Conservation (phyloP, 1,140 invertebrate genomes). For the Microplitis demolitor region DNA sequence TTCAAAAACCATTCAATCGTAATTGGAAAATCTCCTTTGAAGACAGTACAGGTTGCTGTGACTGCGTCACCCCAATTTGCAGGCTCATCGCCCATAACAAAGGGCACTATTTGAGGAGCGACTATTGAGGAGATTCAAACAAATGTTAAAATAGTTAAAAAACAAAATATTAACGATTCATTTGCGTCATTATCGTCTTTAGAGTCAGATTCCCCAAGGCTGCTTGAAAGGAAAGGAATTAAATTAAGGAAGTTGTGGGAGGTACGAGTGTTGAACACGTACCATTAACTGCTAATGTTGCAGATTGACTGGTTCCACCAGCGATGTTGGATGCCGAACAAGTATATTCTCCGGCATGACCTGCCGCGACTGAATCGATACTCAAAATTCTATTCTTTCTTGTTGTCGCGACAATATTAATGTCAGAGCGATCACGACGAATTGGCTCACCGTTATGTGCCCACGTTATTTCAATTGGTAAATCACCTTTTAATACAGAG, state of each 20-base stretch:
- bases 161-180: not conserved
- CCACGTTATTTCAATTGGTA: constrained; percentile 70
- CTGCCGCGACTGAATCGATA: constrained; percentile 72
- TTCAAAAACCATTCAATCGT: constrained; percentile 66
- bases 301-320: constrained; percentile 67
- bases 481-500: constrained; percentile 75
- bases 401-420: constrained; percentile 52
- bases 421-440: constrained; percentile 46
- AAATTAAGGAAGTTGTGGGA: not conserved
- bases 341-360: constrained; percentile 75
- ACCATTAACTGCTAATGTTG: constrained; percentile 70
- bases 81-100: constrained; percentile 71
- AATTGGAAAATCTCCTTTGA: constrained; percentile 71
- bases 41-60: constrained; percentile 71
- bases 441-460: constrained; percentile 55
- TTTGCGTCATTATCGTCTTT: not conserved
- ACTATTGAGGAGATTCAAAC: constrained; percentile 56
- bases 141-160: not conserved
- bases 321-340: constrained; percentile 72
- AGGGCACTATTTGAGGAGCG: constrained; percentile 72
- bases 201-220: constrained; percentile 13
- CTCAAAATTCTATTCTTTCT: constrained; percentile 69
- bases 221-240: constrained; percentile 2
- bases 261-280: constrained; percentile 31
- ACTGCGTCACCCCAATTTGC: constrained; percentile 74